Evolutionary conservation across 1,140 invertebrate genomes (phyloP).

Genomic region (Sminthurides bifidus): DNA sequence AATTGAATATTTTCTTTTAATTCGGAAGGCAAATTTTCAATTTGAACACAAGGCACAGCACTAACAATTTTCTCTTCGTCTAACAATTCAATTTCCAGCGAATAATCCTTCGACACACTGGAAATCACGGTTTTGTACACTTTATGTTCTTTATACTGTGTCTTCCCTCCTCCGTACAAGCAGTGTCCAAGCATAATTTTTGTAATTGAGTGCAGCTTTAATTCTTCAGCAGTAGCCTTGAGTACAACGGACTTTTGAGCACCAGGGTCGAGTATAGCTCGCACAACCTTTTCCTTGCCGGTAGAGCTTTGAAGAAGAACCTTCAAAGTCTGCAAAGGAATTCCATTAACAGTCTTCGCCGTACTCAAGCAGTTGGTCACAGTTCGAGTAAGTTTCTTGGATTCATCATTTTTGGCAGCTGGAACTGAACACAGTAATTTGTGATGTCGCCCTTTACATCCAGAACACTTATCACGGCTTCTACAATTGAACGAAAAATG

Average conservation of each 20-base stretch:
- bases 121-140: background rate
- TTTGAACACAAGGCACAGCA: background rate
- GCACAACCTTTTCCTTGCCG: background rate
- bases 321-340: background rate
- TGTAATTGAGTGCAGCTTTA: background rate
- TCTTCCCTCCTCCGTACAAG: background rate
- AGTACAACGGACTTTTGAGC: background rate
- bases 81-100: background rate
- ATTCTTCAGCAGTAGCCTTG: background rate
- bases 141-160: background rate
- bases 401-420: background rate
- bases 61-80: background rate
- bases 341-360: background rate
- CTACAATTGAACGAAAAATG: background rate
- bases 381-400: background rate
- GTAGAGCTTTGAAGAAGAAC: background rate
- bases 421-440: background rate
- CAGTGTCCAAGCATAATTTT: background rate
- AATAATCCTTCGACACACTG: background rate
- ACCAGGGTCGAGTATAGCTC: background rate
- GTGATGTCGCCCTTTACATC: background rate
- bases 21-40: background rate
- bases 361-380: background rate
- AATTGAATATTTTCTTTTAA: too few species aligned
- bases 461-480: background rate